phyloP scores from a whole-genome alignment of 2,797 vertebrate genomes.

The Semotilus atromaculatus region DNA sequence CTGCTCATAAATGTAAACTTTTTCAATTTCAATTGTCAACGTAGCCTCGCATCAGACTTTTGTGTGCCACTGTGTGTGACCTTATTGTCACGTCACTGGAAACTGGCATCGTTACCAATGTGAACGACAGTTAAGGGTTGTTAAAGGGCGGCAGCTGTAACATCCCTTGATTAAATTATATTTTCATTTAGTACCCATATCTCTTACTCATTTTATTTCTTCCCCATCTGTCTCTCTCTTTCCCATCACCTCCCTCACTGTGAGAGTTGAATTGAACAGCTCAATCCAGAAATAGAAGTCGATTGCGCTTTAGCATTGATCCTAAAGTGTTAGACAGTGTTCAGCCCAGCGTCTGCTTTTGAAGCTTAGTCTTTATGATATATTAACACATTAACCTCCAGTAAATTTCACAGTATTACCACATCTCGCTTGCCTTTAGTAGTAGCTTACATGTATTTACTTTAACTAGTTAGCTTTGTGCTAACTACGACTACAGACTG shows the following conservation, averaged over 20 bases:
- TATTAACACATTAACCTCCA: constrained; percentile 55
- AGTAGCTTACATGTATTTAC: constrained; percentile 51
- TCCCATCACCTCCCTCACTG: constrained; percentile 19
- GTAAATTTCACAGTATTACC: constrained; percentile 49
- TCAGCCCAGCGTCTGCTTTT: constrained; percentile 29
- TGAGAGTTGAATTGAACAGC: constrained; percentile 36
- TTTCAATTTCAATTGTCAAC: not conserved
- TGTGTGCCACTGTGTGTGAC: not conserved
- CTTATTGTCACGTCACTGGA: not conserved
- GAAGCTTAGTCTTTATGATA: constrained; percentile 42
- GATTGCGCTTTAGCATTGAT: constrained; percentile 50
- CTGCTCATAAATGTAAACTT: not conserved
- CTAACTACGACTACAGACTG: constrained; percentile 29
- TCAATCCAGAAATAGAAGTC: constrained; percentile 52
- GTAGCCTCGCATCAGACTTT: not conserved
- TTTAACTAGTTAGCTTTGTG: constrained; percentile 41
- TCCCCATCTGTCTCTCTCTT: constrained; percentile 22
- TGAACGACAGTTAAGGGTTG: not conserved
- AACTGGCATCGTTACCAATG: not conserved
- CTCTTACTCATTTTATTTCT: constrained; percentile 7
- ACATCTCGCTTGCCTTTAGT: constrained; percentile 45
- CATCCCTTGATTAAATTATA: constrained; percentile 22
- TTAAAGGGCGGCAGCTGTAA: not conserved
- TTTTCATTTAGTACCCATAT: constrained; percentile 32
- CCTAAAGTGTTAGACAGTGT: constrained; percentile 21